These are phyloP conservation scores for Lycorma delicatula DNA, from an alignment of 1,140 invertebrate genomes.

Conservation along the genomic window DNA sequence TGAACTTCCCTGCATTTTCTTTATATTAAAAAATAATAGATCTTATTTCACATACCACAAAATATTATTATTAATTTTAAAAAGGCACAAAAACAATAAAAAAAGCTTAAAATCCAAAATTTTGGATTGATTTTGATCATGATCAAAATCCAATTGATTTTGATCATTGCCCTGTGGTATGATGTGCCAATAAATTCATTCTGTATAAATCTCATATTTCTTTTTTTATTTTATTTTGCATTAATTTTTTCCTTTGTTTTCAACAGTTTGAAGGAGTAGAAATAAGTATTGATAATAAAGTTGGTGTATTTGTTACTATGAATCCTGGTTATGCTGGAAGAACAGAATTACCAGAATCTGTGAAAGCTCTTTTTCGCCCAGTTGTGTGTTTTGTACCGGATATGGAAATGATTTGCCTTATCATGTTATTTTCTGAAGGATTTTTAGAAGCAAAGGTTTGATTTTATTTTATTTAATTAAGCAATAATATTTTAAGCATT, in stretches of 20 bases:
- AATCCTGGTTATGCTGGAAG: constrained; percentile 85
- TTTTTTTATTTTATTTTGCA: too few species aligned
- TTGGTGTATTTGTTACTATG: constrained; percentile 91
- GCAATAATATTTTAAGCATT: too few species aligned
- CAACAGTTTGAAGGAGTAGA: constrained; percentile 74
- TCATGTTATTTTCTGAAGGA: constrained; percentile 85
- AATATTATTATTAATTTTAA: too few species aligned
- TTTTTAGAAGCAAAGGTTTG: constrained; percentile 28
- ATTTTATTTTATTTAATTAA: too few species aligned
- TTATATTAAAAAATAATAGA: too few species aligned
- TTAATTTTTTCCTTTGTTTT: constrained; percentile 17
- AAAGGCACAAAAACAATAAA: too few species aligned
- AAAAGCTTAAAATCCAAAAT: too few species aligned
- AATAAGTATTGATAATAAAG: constrained; percentile 69
- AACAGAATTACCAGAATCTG: constrained; percentile 81
- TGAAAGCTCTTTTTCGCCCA: constrained; percentile 82
- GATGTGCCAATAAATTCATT: too few species aligned
- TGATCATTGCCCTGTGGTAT: too few species aligned
- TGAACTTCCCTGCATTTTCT: too few species aligned
- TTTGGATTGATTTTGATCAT: constrained; percentile 15
- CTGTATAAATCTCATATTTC: too few species aligned
- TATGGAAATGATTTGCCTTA: constrained; percentile 81
- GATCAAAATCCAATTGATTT: constrained; percentile 12
- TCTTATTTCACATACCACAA: too few species aligned
- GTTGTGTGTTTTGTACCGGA: constrained; percentile 85